A percentile compares a stretch with the other conserved stretches of the same genome.
Conservation (phyloP, 2,113 vertebrate genomes). For the Lepus americanus region DNA sequence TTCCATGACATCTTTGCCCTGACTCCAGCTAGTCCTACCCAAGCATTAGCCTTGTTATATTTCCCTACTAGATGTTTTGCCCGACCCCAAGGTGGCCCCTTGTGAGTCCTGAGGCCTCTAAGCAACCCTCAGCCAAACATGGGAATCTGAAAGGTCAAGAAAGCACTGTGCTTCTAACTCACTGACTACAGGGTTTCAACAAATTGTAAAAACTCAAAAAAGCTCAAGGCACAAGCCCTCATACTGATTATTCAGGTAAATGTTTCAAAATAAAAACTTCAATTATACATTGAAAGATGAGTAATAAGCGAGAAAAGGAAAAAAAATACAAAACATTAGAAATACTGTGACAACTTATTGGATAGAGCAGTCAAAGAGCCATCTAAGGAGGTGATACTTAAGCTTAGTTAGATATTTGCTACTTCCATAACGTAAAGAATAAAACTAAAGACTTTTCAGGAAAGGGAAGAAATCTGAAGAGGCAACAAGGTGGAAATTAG, state of each 20-base stretch:
- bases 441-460: background rate
- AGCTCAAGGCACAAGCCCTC: background rate
- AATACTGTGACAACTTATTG: background rate
- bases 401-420: background rate
- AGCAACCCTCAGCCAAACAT: background rate
- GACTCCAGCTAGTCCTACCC: background rate
- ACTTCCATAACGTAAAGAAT: background rate
- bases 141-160: background rate
- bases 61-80: background rate
- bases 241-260: background rate
- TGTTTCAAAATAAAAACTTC: background rate
- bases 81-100: background rate
- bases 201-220: background rate
- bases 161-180: background rate
- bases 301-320: background rate
- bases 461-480: conserved; percentile 11
- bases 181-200: background rate
- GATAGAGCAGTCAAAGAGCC: background rate
- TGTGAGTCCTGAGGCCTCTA: background rate
- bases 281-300: background rate
- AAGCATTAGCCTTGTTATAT: background rate
- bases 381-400: background rate
- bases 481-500: background rate
- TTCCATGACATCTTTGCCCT: background rate
- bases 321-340: conserved; percentile 28